Percentiles rank a stretch among this genome's conserved stretches.
Evolutionary conservation across 2,797 vertebrate genomes (phyloP).

Genomic region (Anolis apletophallus): DNA sequence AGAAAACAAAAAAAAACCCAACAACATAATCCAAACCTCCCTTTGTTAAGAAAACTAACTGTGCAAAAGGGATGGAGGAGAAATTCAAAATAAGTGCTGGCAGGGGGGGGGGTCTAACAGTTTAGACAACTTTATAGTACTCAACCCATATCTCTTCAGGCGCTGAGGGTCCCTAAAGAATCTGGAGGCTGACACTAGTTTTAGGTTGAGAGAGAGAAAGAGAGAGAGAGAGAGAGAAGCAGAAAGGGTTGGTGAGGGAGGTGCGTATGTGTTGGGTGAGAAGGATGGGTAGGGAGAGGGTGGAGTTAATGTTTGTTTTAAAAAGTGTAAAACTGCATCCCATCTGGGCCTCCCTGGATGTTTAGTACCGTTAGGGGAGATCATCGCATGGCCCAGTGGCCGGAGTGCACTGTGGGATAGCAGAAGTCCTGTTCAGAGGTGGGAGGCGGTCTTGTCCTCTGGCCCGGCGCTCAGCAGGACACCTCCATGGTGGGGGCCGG

Average conservation of each 20-base stretch:
- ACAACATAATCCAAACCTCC: conserved; percentile 21
- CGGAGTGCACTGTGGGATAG: conserved; percentile 64
- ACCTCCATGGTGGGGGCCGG: conserved; percentile 92
- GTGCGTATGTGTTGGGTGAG: conserved; percentile 15
- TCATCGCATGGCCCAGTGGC: conserved; percentile 53
- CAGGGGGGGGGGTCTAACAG: background rate
- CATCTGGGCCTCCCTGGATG: conserved; percentile 56
- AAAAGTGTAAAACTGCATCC: conserved; percentile 59
- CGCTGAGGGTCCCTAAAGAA: conserved; percentile 15
- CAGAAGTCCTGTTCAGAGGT: conserved; percentile 57
- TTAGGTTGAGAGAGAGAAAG: conserved; percentile 8
- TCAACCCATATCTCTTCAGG: conserved; percentile 24
- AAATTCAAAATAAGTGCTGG: conserved; percentile 18
- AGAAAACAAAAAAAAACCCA: background rate
- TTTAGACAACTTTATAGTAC: conserved; percentile 26
- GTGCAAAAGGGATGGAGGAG: conserved; percentile 6
- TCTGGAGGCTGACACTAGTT: conserved; percentile 20
- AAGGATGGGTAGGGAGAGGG: background rate
- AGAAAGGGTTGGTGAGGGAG: conserved; percentile 3
- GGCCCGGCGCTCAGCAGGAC: conserved; percentile 85
- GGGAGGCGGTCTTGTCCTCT: conserved; percentile 48
- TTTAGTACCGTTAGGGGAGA: conserved; percentile 63
- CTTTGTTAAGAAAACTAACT: conserved; percentile 17
- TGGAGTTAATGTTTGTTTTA: conserved; percentile 40
- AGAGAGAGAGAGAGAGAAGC: background rate